Evolutionary conservation across 2,888 invertebrate species (phyloP), one percentile per base, ranked within the genome.

Genomic region (Acanthococcus lagerstroemiae): DNA sequence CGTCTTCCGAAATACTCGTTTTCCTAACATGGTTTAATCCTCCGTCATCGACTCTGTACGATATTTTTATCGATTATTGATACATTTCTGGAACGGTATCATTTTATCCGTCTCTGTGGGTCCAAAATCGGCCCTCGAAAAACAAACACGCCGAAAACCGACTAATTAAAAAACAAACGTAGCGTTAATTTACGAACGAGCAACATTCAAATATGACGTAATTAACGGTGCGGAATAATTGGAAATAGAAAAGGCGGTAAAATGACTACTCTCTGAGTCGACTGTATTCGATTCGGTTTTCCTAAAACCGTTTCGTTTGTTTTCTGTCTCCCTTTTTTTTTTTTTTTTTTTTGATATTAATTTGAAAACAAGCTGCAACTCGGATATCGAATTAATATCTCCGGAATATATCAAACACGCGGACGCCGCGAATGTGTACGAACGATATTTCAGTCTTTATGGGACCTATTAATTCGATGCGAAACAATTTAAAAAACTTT

Each of bases 381-480:
- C 24, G 25, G 58, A 58, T 57, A 57, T 22, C 45, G 45, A 58
- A 58, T 58, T 58, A 58, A 58, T 58, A 55, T 15, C 30, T 15
- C 30, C 6, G 12, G 26, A 6, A n/a, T n/a, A n/a, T 26, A 26
- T 25, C 58, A 45, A 45, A 50, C 50, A 9, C 19, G 17, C 50
- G 19, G 19, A 12, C 26, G 26, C 17, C 25, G 7, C 45, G 45
- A 44, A 57, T 24, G 44, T 56, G 37, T 24, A 17, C 37, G 17
- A 45, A 46, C 25, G 44, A 24, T 58, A 58, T 57, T 57, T 44
- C 46, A 58, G 26, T 58, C 58, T 58, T 58, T 58, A 58, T 46
- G 58, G 26, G n/a, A 58, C 26, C 58, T 58, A 58, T 58, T 58
- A 58, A 58, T 58, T 22, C 58, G 58, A 22, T 44, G 50, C 15